Evolutionary conservation across 2,888 invertebrate genomes (phyloP), one percentile per base, ranked within the genome.

Genomic region (Athalia circularis): DNA sequence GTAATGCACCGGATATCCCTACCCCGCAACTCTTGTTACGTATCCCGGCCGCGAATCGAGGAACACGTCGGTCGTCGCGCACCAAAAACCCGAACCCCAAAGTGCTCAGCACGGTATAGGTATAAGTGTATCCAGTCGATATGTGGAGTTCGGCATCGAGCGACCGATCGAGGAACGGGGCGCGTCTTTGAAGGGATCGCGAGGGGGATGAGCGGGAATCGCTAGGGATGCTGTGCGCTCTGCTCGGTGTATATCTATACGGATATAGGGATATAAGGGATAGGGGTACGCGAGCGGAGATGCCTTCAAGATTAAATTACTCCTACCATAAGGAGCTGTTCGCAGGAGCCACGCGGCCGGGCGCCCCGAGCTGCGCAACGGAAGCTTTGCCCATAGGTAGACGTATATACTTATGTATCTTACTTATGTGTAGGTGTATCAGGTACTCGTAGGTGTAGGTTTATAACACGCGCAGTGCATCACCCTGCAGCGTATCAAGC

Each of bases 121-220:
- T 29, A 29, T 29, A 29, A 29, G 29, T 29, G 2, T 29, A 29
- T 29, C 62, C 75, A 75, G 75, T 64, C 75, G 62, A 75, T 75
- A 75, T 75, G 75, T 75, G 61, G 29, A 29, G 75, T 62, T 64
- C 13, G 62, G 50, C 29, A 50, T 13, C 8, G 62, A 62, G 75
- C 75, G 75, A 72, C 64, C 75, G 75, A 75, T 75, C 75, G 62
- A 48, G 62, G 62, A 52, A 62, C 75, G 75, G 75, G 75, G 75
- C 75, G 61, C 75, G 64, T 75, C 75, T 75, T 75, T 64, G 62
- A 75, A 64, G 50, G 64, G 75, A 75, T 75, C 29, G 29, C 75
- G 48, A 72, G 13, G 75, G 75, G 72, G 75, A 64, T 75, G 75
- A 75, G 75, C 72, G 72, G 68, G 59, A 45, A 59, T 72, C 72